A percentile compares a stretch with the other conserved stretches of the same genome.
Conservation (phyloP, 2,888 invertebrate genomes). For the Byasa hedistus region DNA sequence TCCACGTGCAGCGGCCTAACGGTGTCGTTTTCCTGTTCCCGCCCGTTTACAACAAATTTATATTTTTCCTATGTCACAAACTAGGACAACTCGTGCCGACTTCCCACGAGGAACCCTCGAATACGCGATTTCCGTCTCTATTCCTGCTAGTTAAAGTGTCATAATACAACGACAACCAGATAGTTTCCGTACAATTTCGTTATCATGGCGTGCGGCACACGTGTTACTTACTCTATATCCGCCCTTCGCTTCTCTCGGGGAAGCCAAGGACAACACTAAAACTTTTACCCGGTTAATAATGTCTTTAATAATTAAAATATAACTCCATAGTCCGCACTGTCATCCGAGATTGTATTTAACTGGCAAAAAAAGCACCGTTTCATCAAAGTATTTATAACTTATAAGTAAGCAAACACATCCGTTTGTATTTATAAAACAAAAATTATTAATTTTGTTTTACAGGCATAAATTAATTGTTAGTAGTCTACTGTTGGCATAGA, state of each 20-base stretch:
- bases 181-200: slow-evolving; percentile 41
- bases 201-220: slow-evolving; percentile 68
- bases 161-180: slow-evolving; percentile 15
- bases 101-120: slow-evolving; percentile 18
- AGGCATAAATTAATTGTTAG: no score
- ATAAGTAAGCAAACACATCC: no score
- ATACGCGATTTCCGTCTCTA: slow-evolving; percentile 22
- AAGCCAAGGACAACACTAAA: slow-evolving; percentile 66
- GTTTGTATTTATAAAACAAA: no score
- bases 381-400: no score
- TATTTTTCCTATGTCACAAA: slow-evolving; percentile 44
- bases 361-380: no score
- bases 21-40: slow-evolving; percentile 61
- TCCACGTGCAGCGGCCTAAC: slow-evolving; percentile 57
- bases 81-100: slow-evolving; percentile 26
- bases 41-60: slow-evolving; percentile 52
- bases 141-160: slow-evolving; percentile 10
- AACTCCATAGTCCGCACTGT: slow-evolving; percentile 17
- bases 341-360: no score
- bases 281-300: slow-evolving; percentile 61
- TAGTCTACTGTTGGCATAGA: no score
- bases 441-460: no score
- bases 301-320: slow-evolving; percentile 46
- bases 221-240: slow-evolving; percentile 67
- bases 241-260: slow-evolving; percentile 65